These are phyloP conservation scores for Caenorhabditis briggsae DNA, from an alignment of 1,140 invertebrate genomes.

Conservation along the genomic window DNA sequence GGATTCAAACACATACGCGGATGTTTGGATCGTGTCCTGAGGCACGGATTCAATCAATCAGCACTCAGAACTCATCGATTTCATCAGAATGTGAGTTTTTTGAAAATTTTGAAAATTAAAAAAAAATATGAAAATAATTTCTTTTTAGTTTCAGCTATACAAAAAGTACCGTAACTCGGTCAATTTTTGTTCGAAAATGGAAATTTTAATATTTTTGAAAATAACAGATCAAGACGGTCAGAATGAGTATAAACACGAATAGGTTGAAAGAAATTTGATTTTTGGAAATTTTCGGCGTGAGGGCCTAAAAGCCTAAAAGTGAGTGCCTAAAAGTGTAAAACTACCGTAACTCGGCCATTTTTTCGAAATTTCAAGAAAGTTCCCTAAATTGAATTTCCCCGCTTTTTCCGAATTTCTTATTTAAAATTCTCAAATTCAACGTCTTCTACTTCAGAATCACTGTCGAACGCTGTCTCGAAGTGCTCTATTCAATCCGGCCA, in stretches of 20 bases:
- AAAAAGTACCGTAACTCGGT: too few species aligned
- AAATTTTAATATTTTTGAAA: too few species aligned
- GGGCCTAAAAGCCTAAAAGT: too few species aligned
- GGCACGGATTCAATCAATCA: constrained; percentile 74
- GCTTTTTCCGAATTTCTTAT: constrained; percentile 16
- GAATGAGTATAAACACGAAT: too few species aligned
- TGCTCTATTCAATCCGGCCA: constrained; percentile 71
- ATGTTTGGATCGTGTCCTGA: constrained; percentile 71
- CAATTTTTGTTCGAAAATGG: too few species aligned
- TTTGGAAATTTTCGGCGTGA: too few species aligned
- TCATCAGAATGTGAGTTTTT: constrained; percentile 69
- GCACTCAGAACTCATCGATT: constrained; percentile 75
- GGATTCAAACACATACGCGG: constrained; percentile 77
- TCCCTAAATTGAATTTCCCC: not conserved
- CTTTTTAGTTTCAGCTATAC: too few species aligned
- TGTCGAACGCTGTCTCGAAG: constrained; percentile 72
- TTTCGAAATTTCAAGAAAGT: too few species aligned
- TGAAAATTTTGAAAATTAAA: not conserved
- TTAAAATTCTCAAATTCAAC: not conserved
- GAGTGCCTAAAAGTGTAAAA: too few species aligned
- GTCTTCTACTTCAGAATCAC: constrained; percentile 65
- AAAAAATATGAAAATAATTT: not conserved
- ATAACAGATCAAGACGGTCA: too few species aligned
- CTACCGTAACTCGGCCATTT: too few species aligned
- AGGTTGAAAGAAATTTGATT: too few species aligned